These are phyloP conservation scores for Sterna hirundo DNA, from an alignment of 2,113 vertebrate genomes.

Conservation along the genomic window DNA sequence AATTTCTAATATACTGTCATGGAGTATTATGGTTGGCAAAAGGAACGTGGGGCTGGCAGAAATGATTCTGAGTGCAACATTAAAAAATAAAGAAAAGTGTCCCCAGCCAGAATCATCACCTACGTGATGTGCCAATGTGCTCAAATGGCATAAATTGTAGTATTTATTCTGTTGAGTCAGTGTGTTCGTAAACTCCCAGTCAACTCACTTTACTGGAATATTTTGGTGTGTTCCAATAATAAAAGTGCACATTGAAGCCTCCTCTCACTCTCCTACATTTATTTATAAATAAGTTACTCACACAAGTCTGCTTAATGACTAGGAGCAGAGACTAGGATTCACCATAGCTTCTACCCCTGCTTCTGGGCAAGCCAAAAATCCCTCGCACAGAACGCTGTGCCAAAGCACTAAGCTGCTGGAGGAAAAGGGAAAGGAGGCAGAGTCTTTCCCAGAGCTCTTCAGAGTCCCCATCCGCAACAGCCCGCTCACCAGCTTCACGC, in stretches of 20 bases:
- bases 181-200: conserved; percentile 49
- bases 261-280: conserved; percentile 10
- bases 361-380: not conserved
- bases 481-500: not conserved
- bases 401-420: not conserved
- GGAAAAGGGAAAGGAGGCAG: not conserved
- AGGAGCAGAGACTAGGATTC: not conserved
- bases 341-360: not conserved
- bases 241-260: conserved; percentile 27
- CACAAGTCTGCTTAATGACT: not conserved
- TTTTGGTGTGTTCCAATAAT: conserved; percentile 41
- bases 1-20: conserved; percentile 34
- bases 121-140: conserved; percentile 23
- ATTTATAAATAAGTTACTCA: conserved; percentile 34
- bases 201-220: conserved; percentile 62
- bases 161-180: conserved; percentile 65
- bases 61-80: not conserved
- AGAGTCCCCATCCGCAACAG: not conserved
- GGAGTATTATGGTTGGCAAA: conserved; percentile 39
- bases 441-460: not conserved
- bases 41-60: not conserved
- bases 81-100: not conserved
- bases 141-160: conserved; percentile 53
- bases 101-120: conserved; percentile 48
- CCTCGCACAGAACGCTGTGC: not conserved